Evolutionary conservation across 2,797 vertebrate genomes (phyloP), one percentile per base, ranked within the genome.

Genomic region (Fistularia tabacaria): DNA sequence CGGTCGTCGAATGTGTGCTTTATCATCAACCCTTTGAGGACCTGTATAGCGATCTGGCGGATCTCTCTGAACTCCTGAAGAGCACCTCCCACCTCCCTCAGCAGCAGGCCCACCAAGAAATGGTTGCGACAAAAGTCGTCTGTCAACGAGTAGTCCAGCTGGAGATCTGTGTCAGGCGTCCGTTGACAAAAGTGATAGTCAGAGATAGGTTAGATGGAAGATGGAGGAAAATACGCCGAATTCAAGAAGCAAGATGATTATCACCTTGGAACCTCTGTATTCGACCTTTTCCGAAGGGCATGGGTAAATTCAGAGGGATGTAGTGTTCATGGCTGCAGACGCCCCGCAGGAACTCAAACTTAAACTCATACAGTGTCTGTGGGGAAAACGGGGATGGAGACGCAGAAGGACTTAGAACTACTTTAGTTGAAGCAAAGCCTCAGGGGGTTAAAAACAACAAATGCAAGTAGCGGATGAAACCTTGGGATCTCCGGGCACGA

Each of bases 41-140:
- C 95, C 1, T 94, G 90, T 66, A 97, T 91, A 69, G 94, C 91
- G 25, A 95, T 95, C 81, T 95, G 94, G 0, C 94, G 89, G 64
- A 98, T 87, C 0, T 99, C 96, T 69, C 92, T 75, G 67, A 92
- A 92, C 85, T 99, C 97, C 62, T 96, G 95, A 0, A 99, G 81
- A 3, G 97, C 97, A 0, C 92, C 91, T 15, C 95, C 93, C 77
- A 97, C 93, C 76, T 99, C 97, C 67, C 95, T 88, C 44, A 99
- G 84, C 38, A 99, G 82, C 47, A 98, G 85, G 0, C 97, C 97
- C 49, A 98, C 94, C 85, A 97, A 85, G 84, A 99, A 99, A 87
- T 99, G 97, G 85, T 99, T 96, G 62, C 87, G 94, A 78, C 96
- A 99, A 91, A 99, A 99, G 77, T 99, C 97, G 15, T 99, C 97